Conservation (phyloP, 2,888 invertebrate species). For the Lasiommata megera region DNA sequence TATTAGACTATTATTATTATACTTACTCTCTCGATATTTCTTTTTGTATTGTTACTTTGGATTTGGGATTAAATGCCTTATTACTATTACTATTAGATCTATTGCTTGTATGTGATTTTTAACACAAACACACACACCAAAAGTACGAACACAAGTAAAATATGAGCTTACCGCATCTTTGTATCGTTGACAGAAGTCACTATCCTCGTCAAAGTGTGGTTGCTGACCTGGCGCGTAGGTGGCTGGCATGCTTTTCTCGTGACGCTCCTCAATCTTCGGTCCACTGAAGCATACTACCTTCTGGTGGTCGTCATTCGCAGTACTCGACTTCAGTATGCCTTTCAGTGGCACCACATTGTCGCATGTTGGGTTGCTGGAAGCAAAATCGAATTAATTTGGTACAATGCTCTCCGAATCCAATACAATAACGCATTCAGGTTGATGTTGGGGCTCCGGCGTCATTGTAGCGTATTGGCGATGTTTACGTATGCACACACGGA, state of each 20-base stretch:
- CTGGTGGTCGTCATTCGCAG: slow-evolving; percentile 67
- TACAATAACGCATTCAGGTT: no score
- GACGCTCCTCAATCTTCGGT: slow-evolving; percentile 55
- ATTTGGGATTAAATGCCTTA: no score
- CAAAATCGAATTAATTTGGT: neutral
- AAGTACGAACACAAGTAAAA: slow-evolving; percentile 4
- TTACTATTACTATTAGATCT: no score
- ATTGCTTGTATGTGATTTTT: no score
- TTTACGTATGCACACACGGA: no score
- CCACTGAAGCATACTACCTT: slow-evolving; percentile 75
- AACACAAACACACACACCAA: no score
- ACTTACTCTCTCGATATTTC: no score
- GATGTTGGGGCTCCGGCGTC: no score
- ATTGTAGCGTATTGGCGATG: no score
- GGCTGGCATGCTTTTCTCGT: slow-evolving; percentile 33
- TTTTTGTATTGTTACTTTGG: no score
- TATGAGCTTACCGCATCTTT: slow-evolving; percentile 50
- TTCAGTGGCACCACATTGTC: slow-evolving; percentile 62
- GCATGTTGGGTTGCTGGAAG: slow-evolving; percentile 57
- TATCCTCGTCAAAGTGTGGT: slow-evolving; percentile 56
- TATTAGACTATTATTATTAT: no score
- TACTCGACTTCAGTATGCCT: slow-evolving; percentile 68
- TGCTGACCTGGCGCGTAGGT: slow-evolving; percentile 56
- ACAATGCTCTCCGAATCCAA: no score
- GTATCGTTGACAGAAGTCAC: slow-evolving; percentile 58